Evolutionary conservation across 2,797 vertebrate genomes (phyloP), one percentile per base, ranked within the genome.

Genomic region (Toxotes lorentzi): DNA sequence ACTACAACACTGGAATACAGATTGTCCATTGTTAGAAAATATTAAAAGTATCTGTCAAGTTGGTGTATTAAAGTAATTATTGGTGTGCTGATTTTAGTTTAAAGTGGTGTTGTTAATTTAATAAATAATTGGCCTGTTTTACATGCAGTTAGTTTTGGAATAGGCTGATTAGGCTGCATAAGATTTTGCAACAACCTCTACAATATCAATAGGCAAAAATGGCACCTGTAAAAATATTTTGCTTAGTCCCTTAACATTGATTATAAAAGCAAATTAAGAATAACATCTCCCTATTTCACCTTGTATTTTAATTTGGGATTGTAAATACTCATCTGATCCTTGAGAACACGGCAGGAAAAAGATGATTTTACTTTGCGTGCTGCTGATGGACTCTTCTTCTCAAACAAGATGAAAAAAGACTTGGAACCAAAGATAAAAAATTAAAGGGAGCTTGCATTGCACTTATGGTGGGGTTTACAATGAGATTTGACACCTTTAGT

Each of bases 381-480:
- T 54, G 47, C 54, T 56, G 51, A 68, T 48, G 34, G 32, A 38
- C 43, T n/a, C n/a, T 61, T n/a, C n/a, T 61, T 78, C 10, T 73
- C 41, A 47, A 63, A 61, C 7, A 4, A 48, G 27, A 66, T 63
- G 41, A 40, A 82, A 47, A 75, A 13, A 47, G 35, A 63, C 40
- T 57, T 64, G 13, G n/a, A 75, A 74, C 21, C 57, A 58, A 65
- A 23, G 51, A 27, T 24, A 38, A 43, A 67, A 64, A 40, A 65
- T 57, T 7, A 62, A 68, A 73, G 14, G 17, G 19, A 69, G 41
- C 64, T 54, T 48, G 17, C n/a, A 32, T 38, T 43, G 35, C 64
- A 48, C 30, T 79, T n/a, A 53, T 43, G 45, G 24, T 75, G 63
- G 73, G 58, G 53, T 79, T 80, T 73, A 41, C 30, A 10, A 40